A percentile compares a stretch with the other conserved stretches of the same genome.
phyloP scores from a whole-genome alignment of 2,113 vertebrate genomes.

The Gila orcuttii region DNA sequence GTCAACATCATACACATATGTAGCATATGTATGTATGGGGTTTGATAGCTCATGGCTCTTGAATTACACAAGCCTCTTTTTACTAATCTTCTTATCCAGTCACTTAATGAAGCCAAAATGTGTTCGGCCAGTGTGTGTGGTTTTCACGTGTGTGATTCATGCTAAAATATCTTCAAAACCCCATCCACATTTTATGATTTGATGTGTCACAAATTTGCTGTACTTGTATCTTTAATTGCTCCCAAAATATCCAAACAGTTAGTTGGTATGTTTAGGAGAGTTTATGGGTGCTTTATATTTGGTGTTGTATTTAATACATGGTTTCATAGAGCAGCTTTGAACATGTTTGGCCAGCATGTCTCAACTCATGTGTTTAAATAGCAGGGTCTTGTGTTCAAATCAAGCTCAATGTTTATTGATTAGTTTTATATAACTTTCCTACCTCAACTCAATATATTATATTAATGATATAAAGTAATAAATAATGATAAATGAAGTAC shows the following conservation, averaged over 20 bases:
- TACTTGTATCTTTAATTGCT: neutral
- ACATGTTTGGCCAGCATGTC: neutral
- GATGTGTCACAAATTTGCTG: neutral
- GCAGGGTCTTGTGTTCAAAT: neutral
- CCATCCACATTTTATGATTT: neutral
- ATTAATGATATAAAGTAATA: neutral
- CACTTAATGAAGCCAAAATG: neutral
- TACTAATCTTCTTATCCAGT: constrained; percentile 12
- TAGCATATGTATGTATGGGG: neutral
- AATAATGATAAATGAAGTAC: neutral
- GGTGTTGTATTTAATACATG: neutral
- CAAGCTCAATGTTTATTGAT: neutral
- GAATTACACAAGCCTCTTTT: constrained; percentile 1
- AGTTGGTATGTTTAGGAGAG: too few species aligned
- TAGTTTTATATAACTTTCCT: too few species aligned
- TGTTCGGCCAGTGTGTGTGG: neutral
- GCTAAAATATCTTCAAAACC: neutral
- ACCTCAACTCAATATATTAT: neutral
- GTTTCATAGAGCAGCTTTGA: neutral
- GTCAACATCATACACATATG: neutral
- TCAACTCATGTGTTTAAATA: neutral
- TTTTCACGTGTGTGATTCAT: neutral
- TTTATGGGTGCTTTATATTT: neutral
- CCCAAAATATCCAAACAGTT: neutral
- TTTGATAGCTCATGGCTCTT: neutral